Evolutionary conservation across 2,888 invertebrate genomes (phyloP).

Genomic region (Lamellibrachia satsuma): DNA sequence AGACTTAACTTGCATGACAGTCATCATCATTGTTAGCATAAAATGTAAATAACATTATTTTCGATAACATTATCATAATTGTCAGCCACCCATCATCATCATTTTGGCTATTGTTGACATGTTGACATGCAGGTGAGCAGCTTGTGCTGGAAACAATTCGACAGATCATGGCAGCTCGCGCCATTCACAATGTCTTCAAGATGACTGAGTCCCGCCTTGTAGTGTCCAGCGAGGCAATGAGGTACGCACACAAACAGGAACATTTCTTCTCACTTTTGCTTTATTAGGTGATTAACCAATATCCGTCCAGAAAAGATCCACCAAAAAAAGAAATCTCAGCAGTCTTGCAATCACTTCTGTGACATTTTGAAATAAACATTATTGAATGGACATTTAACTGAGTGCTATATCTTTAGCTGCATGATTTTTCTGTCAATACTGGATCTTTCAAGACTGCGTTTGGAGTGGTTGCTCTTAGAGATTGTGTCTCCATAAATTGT

Average conservation of each 20-base stretch:
- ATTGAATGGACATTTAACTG: background rate
- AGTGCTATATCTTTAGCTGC: too few relatives aligned
- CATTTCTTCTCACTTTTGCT: background rate
- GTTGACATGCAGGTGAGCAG: conserved; percentile 55
- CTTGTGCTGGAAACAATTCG: conserved; percentile 64
- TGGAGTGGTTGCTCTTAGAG: background rate
- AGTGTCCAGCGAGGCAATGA: conserved; percentile 59
- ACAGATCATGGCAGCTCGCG: conserved; percentile 65
- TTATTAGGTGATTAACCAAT: background rate
- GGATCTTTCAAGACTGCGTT: background rate
- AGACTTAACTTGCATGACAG: background rate
- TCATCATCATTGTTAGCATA: background rate
- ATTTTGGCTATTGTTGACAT: background rate
- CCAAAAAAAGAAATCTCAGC: background rate
- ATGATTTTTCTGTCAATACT: too few relatives aligned
- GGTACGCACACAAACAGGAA: conserved; percentile 40
- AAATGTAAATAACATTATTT: background rate
- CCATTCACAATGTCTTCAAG: conserved; percentile 65
- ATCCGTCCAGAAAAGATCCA: background rate
- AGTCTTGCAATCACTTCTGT: background rate
- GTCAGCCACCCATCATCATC: background rate
- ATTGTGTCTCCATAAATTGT: background rate
- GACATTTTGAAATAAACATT: background rate
- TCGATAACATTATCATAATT: background rate
- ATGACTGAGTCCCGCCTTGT: conserved; percentile 63